Evolutionary conservation across 2,797 vertebrate species (phyloP), one percentile per base, ranked within the genome.

Genomic region (Centropyge bicolor): DNA sequence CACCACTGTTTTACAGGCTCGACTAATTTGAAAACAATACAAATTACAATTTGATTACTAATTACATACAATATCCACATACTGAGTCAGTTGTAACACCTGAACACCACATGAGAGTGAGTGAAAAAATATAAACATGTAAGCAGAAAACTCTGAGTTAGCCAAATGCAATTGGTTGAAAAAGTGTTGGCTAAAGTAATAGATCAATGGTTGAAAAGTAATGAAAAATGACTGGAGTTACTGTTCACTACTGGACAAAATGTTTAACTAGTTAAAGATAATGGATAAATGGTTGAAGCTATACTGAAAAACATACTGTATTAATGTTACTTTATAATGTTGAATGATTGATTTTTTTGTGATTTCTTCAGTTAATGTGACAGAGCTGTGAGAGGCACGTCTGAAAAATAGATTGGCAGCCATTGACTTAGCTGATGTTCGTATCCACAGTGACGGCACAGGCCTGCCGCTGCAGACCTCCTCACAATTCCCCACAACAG

Each of bases 401-500:
- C 6, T 36, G 57, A 46, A 61, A 36, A 38, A 66, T 68, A 19
- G 2, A 36, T 14, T 41, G 9, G 17, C 8, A 0, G 17, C 36
- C 22, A 40, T n/a, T 3, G 20, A 51, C 24, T 65, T 9, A 38
- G 45, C 55, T 74, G 51, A 64, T 5, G 43, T 14, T 59, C 0
- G n/a, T 64, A 62, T 76, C 69, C 55, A 12, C 38, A 65, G 71
- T 1, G 17, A 74, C 48, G 11, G 46, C 67, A 73, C 75, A 57
- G 59, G 67, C 27, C 64, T 64, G 70, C 60, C 0, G 9, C 16
- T 74, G 52, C 70, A 77, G 6, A 66, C 48, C 8, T 67, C 72
- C 70, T 74, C 62, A 35, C 48, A 59, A 49, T 55, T 46, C 38
- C 36, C 12, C 60, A 81, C 64, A 88, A 74, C 70, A 70, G 75